These are phyloP conservation scores for Gobiocypris rarus DNA, from an alignment of 2,113 vertebrate species.

Conservation along the genomic window DNA sequence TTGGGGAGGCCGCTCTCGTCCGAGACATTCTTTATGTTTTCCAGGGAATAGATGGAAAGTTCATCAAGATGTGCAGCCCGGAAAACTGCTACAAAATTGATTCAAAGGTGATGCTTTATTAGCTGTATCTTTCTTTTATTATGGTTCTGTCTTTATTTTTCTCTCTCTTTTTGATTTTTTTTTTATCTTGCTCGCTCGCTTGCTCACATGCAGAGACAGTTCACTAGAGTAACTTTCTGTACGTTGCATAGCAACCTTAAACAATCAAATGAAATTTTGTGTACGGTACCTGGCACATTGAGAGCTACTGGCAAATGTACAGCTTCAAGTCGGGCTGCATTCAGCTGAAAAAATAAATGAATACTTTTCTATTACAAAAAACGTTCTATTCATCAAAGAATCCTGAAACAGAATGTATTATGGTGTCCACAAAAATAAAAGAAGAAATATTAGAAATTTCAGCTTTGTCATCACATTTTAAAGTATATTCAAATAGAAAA, in stretches of 20 bases:
- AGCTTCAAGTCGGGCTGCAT: background rate
- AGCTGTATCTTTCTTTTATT: background rate
- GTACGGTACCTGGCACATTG: background rate
- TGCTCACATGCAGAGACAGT: background rate
- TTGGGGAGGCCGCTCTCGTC: conserved; percentile 87
- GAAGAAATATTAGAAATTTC: background rate
- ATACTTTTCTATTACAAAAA: background rate
- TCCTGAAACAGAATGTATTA: background rate
- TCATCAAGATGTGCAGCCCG: conserved; percentile 89
- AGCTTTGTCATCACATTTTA: background rate
- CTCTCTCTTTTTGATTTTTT: background rate
- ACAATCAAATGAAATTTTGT: background rate
- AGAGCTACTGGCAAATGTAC: background rate
- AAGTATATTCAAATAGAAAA: background rate
- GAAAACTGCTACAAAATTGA: conserved; percentile 95
- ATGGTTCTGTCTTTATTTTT: background rate
- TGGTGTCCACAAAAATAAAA: too few species aligned
- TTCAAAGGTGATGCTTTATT: conserved; percentile 80
- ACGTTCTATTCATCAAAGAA: background rate
- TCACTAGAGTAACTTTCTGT: background rate
- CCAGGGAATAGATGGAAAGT: conserved; percentile 97
- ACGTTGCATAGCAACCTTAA: too few species aligned
- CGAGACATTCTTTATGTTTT: conserved; percentile 97
- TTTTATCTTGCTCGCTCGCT: background rate
- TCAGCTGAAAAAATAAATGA: too few species aligned